phyloP scores from a whole-genome alignment of 2,113 vertebrate species.

The Peromyscus leucopus region DNA sequence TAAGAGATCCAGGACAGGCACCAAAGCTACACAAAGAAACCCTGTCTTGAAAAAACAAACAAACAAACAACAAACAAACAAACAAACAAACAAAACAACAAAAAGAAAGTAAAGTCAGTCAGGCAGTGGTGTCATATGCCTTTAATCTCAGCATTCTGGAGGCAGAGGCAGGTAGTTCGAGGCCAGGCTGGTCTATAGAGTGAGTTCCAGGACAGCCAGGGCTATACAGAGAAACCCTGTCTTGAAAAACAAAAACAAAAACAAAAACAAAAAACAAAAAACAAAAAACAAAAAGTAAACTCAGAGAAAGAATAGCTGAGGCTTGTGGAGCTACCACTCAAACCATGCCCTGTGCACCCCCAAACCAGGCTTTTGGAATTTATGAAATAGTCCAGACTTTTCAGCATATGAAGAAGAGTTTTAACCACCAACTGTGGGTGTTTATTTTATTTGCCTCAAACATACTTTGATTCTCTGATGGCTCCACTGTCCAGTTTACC shows the following conservation, averaged over 20 bases:
- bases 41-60: too few relatives aligned
- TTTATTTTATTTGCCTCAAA: neutral
- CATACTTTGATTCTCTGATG: neutral
- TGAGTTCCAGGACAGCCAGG: too few relatives aligned
- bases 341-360: too few relatives aligned
- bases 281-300: neutral
- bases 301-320: neutral
- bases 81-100: too few relatives aligned
- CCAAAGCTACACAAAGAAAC: too few relatives aligned
- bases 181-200: neutral
- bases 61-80: too few relatives aligned
- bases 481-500: neutral
- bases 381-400: neutral
- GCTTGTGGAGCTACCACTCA: neutral
- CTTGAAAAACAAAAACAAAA: neutral
- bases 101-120: too few relatives aligned
- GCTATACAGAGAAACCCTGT: neutral
- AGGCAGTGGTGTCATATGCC: too few relatives aligned
- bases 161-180: too few relatives aligned
- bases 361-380: neutral
- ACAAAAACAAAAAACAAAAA: too few relatives aligned
- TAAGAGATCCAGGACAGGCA: too few relatives aligned
- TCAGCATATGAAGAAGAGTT: neutral
- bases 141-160: too few relatives aligned
- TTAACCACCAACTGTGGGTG: neutral